These are phyloP conservation scores for Drosophila sp. DNA, from an alignment of 1,140 invertebrate genomes.

Conservation along the genomic window DNA sequence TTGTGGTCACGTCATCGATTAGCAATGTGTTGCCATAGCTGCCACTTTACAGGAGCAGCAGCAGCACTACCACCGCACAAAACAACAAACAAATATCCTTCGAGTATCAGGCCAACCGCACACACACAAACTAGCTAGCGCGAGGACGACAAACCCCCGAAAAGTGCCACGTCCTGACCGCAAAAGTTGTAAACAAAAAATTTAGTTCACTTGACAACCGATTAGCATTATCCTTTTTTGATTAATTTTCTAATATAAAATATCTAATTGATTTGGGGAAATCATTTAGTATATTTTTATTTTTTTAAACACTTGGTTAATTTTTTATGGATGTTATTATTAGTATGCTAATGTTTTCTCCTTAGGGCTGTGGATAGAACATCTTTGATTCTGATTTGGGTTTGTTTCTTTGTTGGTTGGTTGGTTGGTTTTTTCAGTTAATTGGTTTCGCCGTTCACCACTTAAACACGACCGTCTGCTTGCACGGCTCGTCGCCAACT, in stretches of 20 bases:
- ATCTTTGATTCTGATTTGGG: not conserved
- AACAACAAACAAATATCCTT: slow-evolving; percentile 11
- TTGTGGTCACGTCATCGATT: slow-evolving; percentile 76
- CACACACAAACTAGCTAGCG: slow-evolving; percentile 53
- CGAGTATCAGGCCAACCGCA: slow-evolving; percentile 15
- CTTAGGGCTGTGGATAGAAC: not conserved
- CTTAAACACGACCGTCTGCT: slow-evolving; percentile 80
- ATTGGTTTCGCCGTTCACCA: slow-evolving; percentile 32
- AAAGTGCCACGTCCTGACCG: slow-evolving; percentile 43
- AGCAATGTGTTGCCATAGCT: slow-evolving; percentile 78
- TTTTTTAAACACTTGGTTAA: slow-evolving; percentile 22
- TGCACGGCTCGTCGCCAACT: slow-evolving; percentile 80
- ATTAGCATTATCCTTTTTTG: slow-evolving; percentile 26
- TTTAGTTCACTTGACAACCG: slow-evolving; percentile 55
- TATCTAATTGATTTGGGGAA: slow-evolving; percentile 17
- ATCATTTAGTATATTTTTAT: slow-evolving; percentile 37
- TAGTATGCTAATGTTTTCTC: not conserved
- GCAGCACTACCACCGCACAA: slow-evolving; percentile 40
- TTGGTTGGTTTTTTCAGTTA: not conserved
- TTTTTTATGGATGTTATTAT: slow-evolving; percentile 10
- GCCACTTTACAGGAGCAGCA: slow-evolving; percentile 64
- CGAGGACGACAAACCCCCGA: slow-evolving; percentile 41
- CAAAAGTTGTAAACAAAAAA: slow-evolving; percentile 56
- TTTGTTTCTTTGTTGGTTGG: slow-evolving; percentile 9
- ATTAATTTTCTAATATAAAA: not conserved